Evolutionary conservation across 2,797 vertebrate species (phyloP), one percentile per base, ranked within the genome.

Genomic region (Sebastes alutus): DNA sequence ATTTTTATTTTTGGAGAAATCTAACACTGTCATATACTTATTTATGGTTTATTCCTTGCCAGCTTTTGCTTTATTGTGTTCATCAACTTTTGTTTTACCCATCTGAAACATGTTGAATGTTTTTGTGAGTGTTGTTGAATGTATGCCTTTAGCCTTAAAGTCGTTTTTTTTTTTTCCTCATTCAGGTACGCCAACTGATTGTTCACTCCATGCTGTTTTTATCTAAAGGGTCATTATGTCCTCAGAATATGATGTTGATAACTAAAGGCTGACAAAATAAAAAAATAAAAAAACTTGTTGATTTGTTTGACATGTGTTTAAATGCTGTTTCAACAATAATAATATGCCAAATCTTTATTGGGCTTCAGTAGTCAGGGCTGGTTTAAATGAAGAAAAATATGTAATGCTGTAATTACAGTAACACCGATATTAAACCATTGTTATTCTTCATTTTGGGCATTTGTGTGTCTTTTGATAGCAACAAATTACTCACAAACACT

Each of bases 361-460:
- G 83, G 78, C 84, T 89, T 93, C 78, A 77, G 80, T 87, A 84
- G 86, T 88, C 80, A 75, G 25, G 82, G 77, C 85, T 92, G 89
- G 83, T 80, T 91, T 90, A 92, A 90, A 90, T 30, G 46, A 85
- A 85, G 73, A 90, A 62, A 62, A 80, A 46, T 67, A 81, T 88
- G 86, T 82, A 38, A 77, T 52, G 20, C 49, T 52, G 49, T 88
- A 78, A 84, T 84, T 82, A 84, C 83, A 89, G 85, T 77, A 83
- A 14, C 66, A 84, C 67, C 71, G 81, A 85, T 92, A 94, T 92
- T 93, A 94, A 95, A 94, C 77, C 60, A 68, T 86, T 88, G 76
- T 81, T 82, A 78, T 75, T 81, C 75, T 73, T 72, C 55, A 73
- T 72, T 62, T 71, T 72, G 0, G 8, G 8, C 10, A 2, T 77